A percentile compares a stretch with the other conserved stretches of the same genome.
Evolutionary conservation across 2,888 invertebrate genomes (phyloP).

Genomic region (Papilio gigon): DNA sequence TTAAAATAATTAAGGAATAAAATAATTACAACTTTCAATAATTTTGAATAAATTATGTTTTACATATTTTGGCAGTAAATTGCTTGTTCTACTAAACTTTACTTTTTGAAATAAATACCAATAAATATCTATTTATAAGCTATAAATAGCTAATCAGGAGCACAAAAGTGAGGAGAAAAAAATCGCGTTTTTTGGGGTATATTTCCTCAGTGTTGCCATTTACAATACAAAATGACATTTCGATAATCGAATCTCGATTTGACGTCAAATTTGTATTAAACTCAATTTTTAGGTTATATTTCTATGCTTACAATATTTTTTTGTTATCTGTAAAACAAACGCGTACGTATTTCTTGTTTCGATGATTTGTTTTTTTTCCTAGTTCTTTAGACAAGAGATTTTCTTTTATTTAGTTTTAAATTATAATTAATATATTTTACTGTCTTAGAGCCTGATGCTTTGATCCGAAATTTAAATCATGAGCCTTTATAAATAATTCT

Average conservation of each 20-base stretch:
- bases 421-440: background rate
- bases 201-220: too few relatives aligned
- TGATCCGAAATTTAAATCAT: background rate
- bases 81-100: background rate
- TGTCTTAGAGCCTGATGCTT: background rate
- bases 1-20: constrained; percentile 21
- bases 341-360: background rate
- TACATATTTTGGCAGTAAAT: constrained; percentile 30
- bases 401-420: background rate
- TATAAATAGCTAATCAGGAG: too few relatives aligned
- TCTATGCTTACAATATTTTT: too few relatives aligned
- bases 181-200: too few relatives aligned
- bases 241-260: too few relatives aligned
- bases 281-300: too few relatives aligned
- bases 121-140: background rate
- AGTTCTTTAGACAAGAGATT: background rate
- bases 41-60: background rate
- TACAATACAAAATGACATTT: too few relatives aligned
- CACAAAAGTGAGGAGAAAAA: too few relatives aligned
- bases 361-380: background rate
- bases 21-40: background rate
- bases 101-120: constrained; percentile 1
- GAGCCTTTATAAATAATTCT: background rate
- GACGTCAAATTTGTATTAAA: too few relatives aligned
- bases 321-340: too few relatives aligned